Base-by-base conservation (phyloP, 1,140 invertebrate species). In the Camponotus vicinus region DNA sequence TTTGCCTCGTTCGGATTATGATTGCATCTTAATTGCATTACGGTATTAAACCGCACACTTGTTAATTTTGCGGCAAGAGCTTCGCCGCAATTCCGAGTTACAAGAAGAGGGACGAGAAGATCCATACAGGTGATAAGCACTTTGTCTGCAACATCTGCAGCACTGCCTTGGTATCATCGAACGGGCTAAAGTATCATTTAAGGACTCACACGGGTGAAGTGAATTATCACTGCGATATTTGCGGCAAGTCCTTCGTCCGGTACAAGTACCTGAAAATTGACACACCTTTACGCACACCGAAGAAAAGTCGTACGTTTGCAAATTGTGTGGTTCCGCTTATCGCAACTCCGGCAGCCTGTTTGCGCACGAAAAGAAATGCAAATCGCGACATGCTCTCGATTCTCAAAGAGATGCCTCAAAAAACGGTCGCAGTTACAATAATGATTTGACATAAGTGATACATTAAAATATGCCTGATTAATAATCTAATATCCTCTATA, bases 221-320 rank as follows among this genome's bases (percentile, higher is more conserved):
- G 1, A 90, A 90, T 11, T 88, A 89, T 82, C 70, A 75, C 4
- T 93, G 91, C 40, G 52, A 90, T 0, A 84, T 71, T 8, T 92
- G 90, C 40, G 83, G 66, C 27, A 93, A 91, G 27, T 80, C 88
- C 13, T 92, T 92, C 37, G 11, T 66, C 18, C 90, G 91, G 13
- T 59, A 45, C 6, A 91, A 88, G 27, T 91, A 89, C 27, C 76
- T 93, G 6, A 92, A 91, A 21, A 85, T 21, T 21, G 89, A 7
- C 92, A 93, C 49, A 86, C 76, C 21, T 92, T 92, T 37, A 92
- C 92, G 0, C 94, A 94, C 52, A 94, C 92, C 0, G 93, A 92
- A 9, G 78, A 92, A 80, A 92, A 89, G 21, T 89, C 92, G 3
- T 93, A 88, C 8, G 67, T 63, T 8, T 93, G 91, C 55, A 89